Evolutionary conservation across 2,113 vertebrate genomes (phyloP).

Genomic region (Empidonax traillii): DNA sequence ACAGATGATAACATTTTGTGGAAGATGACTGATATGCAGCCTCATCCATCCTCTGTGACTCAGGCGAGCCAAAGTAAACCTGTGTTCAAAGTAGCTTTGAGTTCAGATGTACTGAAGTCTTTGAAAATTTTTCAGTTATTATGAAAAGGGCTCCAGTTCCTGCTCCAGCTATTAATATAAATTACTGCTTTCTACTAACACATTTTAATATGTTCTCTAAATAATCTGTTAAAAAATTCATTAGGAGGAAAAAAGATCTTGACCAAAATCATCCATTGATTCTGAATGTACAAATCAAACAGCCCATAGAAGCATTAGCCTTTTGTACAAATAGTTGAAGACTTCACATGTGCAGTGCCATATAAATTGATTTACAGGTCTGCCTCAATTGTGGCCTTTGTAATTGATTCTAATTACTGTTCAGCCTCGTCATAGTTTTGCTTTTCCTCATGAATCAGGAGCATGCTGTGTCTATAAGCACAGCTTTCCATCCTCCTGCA

Average conservation of each 20-base stretch:
- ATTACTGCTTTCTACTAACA: not conserved
- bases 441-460: not conserved
- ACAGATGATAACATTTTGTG: not conserved
- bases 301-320: not conserved
- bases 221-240: not conserved
- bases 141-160: not conserved
- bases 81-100: not conserved
- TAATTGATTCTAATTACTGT: not conserved
- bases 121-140: not conserved
- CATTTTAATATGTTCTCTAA: not conserved
- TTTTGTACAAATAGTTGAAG: not conserved
- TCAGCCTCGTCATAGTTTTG: not conserved
- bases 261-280: not conserved
- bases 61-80: not conserved
- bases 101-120: not conserved
- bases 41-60: not conserved
- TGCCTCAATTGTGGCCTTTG: not conserved
- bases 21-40: not conserved
- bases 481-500: not conserved
- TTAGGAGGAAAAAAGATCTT: too few relatives aligned
- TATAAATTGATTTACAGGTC: not conserved
- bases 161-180: not conserved
- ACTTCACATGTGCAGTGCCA: not conserved
- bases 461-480: not conserved
- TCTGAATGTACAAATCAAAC: not conserved